A percentile compares a stretch with the other conserved stretches of the same genome.
phyloP scores from a whole-genome alignment of 2,797 vertebrate species.

The Thripadectes ignobilis region DNA sequence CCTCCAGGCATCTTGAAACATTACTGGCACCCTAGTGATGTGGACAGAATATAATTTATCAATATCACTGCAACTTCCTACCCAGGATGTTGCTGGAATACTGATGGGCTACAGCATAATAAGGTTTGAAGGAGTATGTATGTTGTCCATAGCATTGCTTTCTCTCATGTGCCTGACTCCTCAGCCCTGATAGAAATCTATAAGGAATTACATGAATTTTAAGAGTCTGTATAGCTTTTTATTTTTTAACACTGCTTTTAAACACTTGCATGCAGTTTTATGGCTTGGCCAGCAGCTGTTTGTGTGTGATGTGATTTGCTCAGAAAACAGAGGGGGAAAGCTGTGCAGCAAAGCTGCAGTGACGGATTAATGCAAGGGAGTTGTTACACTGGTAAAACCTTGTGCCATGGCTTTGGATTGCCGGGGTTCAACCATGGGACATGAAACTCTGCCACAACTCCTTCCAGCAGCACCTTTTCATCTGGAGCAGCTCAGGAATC shows the following conservation, averaged over 20 bases:
- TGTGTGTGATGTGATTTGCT: background rate
- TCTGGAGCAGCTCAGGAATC: background rate
- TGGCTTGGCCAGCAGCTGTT: background rate
- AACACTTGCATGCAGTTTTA: background rate
- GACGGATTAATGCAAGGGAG: background rate
- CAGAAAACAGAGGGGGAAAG: background rate
- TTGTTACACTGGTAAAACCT: background rate
- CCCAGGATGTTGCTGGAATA: slow-evolving; percentile 4
- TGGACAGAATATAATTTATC: slow-evolving; percentile 60
- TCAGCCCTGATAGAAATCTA: background rate
- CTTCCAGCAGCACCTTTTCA: background rate
- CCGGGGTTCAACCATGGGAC: background rate
- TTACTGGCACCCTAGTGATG: slow-evolving; percentile 37
- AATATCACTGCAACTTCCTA: background rate
- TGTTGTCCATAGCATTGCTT: background rate
- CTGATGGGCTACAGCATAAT: slow-evolving; percentile 11
- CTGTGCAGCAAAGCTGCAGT: background rate
- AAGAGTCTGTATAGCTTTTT: background rate
- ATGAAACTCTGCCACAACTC: background rate
- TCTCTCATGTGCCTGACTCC: background rate
- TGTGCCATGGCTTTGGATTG: rapidly evolving
- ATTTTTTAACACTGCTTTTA: background rate
- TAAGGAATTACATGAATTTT: background rate
- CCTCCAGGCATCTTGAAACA: slow-evolving; percentile 36
- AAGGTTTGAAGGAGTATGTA: background rate